A percentile compares a stretch with the other conserved stretches of the same genome.
These are phyloP conservation scores for Alosa alosa DNA, from an alignment of 2,113 vertebrate species.

Conservation along the genomic window DNA sequence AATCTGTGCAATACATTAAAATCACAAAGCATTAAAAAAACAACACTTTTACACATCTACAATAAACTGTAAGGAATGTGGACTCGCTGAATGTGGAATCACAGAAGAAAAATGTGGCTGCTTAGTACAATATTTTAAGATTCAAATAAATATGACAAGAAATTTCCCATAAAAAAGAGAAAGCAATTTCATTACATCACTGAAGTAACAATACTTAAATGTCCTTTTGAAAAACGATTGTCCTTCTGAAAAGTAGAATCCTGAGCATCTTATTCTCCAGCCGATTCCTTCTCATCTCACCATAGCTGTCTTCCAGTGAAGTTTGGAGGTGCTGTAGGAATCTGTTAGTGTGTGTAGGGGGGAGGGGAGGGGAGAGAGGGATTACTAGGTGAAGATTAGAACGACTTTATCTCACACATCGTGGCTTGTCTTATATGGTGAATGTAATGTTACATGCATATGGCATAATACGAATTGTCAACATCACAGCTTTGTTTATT, in stretches of 20 bases:
- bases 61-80: slow-evolving; percentile 16
- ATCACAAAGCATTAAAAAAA: neutral
- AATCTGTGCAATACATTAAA: slow-evolving; percentile 16
- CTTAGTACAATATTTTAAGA: neutral
- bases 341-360: slow-evolving; percentile 69
- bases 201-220: neutral
- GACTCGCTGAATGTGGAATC: neutral
- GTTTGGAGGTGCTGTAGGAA: slow-evolving; percentile 95
- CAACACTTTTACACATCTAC: neutral
- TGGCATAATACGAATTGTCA: neutral
- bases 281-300: slow-evolving; percentile 65
- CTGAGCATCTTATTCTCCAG: neutral
- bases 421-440: neutral
- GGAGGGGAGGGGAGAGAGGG: neutral
- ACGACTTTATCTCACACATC: neutral
- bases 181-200: neutral
- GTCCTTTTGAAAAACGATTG: slow-evolving; percentile 1
- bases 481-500: neutral
- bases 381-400: neutral
- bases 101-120: neutral
- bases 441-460: neutral
- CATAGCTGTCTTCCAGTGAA: slow-evolving; percentile 95
- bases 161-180: neutral
- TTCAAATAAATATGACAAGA: neutral
- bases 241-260: neutral